phyloP scores from a whole-genome alignment of 1,140 invertebrate genomes.

The Dolichoris vasculosae region DNA sequence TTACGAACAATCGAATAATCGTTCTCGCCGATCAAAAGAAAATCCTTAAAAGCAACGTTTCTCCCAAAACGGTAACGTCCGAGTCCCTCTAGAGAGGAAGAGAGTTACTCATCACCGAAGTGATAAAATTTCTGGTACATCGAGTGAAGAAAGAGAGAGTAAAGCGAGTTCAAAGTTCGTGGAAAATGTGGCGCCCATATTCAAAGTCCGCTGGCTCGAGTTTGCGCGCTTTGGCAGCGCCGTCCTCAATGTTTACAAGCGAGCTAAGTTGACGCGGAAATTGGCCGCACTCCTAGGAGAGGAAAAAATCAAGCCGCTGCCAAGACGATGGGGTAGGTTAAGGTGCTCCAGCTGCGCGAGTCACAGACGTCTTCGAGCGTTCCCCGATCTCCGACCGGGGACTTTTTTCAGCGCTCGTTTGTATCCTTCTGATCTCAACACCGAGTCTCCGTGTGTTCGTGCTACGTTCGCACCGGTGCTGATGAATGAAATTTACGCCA shows the following conservation, averaged over 20 bases:
- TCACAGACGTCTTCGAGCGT: background rate
- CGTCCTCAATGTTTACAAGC: slow-evolving; percentile 70
- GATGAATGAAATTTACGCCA: no score
- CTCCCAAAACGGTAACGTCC: no score
- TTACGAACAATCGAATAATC: no score
- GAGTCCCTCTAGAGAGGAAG: no score
- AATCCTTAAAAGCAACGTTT: no score
- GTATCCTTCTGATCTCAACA: background rate
- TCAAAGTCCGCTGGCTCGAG: slow-evolving; percentile 22
- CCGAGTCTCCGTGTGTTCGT: no score
- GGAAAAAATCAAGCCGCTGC: slow-evolving; percentile 63
- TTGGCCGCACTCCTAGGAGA: slow-evolving; percentile 65
- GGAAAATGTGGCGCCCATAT: slow-evolving; percentile 33
- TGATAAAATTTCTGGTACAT: background rate
- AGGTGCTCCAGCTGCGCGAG: slow-evolving; percentile 59
- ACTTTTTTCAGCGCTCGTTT: background rate
- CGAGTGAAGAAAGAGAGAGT: background rate
- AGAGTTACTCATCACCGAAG: no score
- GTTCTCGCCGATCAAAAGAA: no score
- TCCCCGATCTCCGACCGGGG: no score
- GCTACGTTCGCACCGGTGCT: no score
- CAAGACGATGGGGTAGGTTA: slow-evolving; percentile 70
- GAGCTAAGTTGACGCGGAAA: slow-evolving; percentile 66
- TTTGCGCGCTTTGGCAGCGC: slow-evolving; percentile 64
- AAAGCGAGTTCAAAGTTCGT: slow-evolving; percentile 45